A percentile compares a stretch with the other conserved stretches of the same genome.
phyloP scores from a whole-genome alignment of 2,797 vertebrate species.

The Lates japonicus region DNA sequence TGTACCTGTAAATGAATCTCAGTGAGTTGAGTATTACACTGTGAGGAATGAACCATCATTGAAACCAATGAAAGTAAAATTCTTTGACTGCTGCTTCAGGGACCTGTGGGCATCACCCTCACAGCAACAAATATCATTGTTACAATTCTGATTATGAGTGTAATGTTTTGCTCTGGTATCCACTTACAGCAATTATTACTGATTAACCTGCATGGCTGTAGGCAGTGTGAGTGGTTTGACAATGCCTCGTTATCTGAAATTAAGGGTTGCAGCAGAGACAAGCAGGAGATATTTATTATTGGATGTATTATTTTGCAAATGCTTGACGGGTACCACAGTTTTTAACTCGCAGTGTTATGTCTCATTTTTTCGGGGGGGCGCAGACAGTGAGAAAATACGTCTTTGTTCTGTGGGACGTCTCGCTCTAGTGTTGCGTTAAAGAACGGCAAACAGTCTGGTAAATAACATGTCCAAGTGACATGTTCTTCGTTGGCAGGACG shows the following conservation, averaged over 20 bases:
- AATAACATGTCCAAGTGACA: conserved; percentile 71
- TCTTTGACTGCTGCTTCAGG: too few species aligned
- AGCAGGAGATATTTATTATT: conserved; percentile 41
- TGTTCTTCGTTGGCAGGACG: conserved; percentile 30
- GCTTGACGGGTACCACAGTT: conserved; percentile 18
- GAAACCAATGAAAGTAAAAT: conserved; percentile 31
- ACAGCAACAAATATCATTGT: conserved; percentile 44
- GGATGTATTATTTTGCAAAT: not conserved
- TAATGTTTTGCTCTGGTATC: conserved; percentile 57
- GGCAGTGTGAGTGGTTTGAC: conserved; percentile 54
- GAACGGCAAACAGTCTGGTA: conserved; percentile 52
- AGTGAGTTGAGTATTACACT: not conserved
- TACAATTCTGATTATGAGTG: conserved; percentile 50
- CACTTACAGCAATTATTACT: conserved; percentile 58
- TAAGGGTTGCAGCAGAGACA: conserved; percentile 56
- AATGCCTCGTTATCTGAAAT: conserved; percentile 63
- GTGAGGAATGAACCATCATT: conserved; percentile 6
- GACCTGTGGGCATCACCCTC: too few species aligned
- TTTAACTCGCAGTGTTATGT: conserved; percentile 12
- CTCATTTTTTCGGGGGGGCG: conserved; percentile 14
- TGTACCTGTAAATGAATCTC: not conserved
- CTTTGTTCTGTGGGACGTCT: conserved; percentile 27
- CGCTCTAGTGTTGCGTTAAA: conserved; percentile 54
- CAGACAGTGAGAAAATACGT: conserved; percentile 30
- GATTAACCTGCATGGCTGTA: conserved; percentile 60